These are phyloP conservation scores for Cryptocheilus praepositus DNA, from an alignment of 2,888 invertebrate species.

Conservation along the genomic window DNA sequence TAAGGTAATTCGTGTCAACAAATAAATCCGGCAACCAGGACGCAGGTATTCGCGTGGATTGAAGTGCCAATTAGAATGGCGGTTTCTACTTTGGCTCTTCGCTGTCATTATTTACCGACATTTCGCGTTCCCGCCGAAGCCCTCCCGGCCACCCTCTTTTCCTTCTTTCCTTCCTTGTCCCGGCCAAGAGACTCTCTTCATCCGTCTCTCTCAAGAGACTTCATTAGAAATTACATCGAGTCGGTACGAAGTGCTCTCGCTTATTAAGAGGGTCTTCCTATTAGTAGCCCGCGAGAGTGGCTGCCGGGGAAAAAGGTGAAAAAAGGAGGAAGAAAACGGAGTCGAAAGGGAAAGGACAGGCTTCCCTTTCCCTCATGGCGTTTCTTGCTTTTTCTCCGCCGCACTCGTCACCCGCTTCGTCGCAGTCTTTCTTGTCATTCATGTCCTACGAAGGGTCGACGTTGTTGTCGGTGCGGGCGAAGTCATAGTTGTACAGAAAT, in stretches of 20 bases:
- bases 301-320: conserved; percentile 16
- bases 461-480: background rate
- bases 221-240: conserved; percentile 47
- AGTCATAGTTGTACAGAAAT: background rate
- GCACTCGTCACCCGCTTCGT: too few relatives aligned
- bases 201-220: conserved; percentile 17
- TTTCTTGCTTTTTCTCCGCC: background rate
- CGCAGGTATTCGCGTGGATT: background rate
- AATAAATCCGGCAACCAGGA: too few relatives aligned
- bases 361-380: background rate
- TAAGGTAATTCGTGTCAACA: too few relatives aligned
- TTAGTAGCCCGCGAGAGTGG: conserved; percentile 33
- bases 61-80: conserved; percentile 5
- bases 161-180: background rate
- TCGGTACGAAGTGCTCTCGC: conserved; percentile 38
- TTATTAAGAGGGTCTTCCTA: conserved; percentile 40
- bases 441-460: too few relatives aligned
- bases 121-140: conserved; percentile 12
- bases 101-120: conserved; percentile 40
- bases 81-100: conserved; percentile 5
- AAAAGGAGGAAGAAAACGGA: background rate
- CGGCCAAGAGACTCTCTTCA: too few relatives aligned
- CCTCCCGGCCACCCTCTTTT: background rate
- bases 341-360: conserved; percentile 16
- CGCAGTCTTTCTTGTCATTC: background rate